Percentiles rank a stretch among this genome's conserved stretches.
Evolutionary conservation across 2,888 invertebrate species (phyloP).

Genomic region (Tetragonisca angustula): DNA sequence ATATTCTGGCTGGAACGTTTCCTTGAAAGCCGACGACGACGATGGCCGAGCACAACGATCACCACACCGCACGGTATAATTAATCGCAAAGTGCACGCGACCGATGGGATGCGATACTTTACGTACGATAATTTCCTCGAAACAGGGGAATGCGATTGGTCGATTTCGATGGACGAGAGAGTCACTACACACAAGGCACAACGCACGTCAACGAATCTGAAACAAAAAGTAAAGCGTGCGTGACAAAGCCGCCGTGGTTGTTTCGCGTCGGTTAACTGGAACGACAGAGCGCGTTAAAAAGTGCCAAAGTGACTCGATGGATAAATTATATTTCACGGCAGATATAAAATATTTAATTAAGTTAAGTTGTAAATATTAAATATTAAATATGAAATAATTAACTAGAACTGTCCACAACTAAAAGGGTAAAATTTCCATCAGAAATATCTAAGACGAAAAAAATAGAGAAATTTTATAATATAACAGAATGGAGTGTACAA

Average conservation of each 20-base stretch:
- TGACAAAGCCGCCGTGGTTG: too few species aligned
- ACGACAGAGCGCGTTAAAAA: neutral
- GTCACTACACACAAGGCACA: constrained; percentile 10
- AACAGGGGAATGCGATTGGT: constrained; percentile 4
- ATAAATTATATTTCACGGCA: neutral
- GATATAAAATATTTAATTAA: too few species aligned
- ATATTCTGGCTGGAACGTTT: neutral
- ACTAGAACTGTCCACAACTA: too few species aligned
- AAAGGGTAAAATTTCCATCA: too few species aligned
- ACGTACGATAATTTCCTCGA: constrained; percentile 21
- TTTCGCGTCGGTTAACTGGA: neutral
- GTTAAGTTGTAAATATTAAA: too few species aligned
- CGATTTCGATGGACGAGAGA: constrained; percentile 4
- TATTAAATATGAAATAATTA: too few species aligned
- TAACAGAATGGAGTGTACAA: too few species aligned
- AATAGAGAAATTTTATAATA: too few species aligned
- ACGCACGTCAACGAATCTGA: constrained; percentile 22
- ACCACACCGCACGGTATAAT: neutral
- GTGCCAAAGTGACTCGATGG: neutral
- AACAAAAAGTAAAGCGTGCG: constrained; percentile 20
- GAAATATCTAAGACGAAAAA: too few species aligned
- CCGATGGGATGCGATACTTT: neutral
- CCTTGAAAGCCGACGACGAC: neutral
- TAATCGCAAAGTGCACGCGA: constrained; percentile 9
- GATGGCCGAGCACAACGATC: constrained; percentile 1